These are phyloP conservation scores for Barnardius zonarius DNA, from an alignment of 2,113 vertebrate genomes.

Conservation along the genomic window DNA sequence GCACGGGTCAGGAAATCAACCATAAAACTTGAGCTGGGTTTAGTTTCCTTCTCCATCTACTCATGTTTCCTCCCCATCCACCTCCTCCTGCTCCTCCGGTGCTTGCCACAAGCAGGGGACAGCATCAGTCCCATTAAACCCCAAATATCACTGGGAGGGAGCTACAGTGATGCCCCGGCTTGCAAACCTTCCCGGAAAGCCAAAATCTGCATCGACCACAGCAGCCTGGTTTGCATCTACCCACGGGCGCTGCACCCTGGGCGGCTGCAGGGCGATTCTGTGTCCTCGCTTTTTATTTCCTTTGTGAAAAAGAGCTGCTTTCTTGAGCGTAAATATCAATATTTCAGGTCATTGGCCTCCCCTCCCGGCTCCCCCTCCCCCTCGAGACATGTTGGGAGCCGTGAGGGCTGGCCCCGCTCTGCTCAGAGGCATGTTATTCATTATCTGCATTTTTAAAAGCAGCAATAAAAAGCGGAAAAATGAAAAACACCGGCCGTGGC, in stretches of 20 bases:
- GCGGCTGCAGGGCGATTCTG: background rate
- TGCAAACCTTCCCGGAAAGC: background rate
- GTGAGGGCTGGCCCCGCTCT: conserved; percentile 49
- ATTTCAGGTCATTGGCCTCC: conserved; percentile 30
- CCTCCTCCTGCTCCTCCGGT: accelerated
- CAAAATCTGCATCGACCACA: background rate
- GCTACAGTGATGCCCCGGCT: background rate
- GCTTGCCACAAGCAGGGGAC: accelerated
- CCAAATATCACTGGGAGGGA: background rate
- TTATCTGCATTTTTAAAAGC: conserved; percentile 69
- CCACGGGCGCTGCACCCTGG: accelerated
- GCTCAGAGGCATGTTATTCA: conserved; percentile 62
- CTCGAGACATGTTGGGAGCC: conserved; percentile 55
- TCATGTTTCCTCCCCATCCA: background rate
- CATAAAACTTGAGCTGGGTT: background rate
- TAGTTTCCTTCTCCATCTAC: background rate
- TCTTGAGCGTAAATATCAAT: conserved; percentile 50
- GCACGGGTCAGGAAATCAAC: background rate
- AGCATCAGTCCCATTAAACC: background rate
- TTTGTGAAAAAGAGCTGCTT: background rate
- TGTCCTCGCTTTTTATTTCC: background rate
- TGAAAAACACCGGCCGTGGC: conserved; percentile 61
- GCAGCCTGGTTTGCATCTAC: background rate
- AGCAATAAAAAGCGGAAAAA: conserved; percentile 70
- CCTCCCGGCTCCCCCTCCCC: background rate